Evolutionary conservation across 2,113 vertebrate species (phyloP).

Genomic region (Zosterops borbonicus): DNA sequence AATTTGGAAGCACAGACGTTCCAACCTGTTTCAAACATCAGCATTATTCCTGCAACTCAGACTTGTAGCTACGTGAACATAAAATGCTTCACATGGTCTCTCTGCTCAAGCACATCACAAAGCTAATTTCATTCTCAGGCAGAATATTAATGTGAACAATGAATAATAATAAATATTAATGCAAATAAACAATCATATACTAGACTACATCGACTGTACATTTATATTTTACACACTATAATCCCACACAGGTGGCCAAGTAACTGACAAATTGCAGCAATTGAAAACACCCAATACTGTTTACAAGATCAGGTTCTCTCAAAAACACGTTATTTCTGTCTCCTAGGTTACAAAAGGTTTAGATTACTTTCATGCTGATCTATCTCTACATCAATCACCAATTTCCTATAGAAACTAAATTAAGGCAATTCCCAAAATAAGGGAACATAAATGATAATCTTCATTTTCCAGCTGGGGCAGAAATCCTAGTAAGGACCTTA

Average conservation of each 20-base stretch:
- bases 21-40: neutral
- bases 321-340: neutral
- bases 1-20: neutral
- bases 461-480: neutral
- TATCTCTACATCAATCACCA: neutral
- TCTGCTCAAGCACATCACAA: neutral
- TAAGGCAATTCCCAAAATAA: neutral
- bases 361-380: neutral
- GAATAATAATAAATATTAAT: neutral
- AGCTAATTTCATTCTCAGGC: neutral
- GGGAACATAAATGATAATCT: neutral
- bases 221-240: neutral
- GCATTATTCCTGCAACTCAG: neutral
- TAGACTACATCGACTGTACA: neutral
- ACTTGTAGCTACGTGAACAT: rapidly evolving
- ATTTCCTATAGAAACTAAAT: neutral
- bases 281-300: neutral
- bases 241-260: neutral
- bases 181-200: neutral
- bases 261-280: neutral
- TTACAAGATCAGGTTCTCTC: neutral
- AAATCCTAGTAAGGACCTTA: neutral
- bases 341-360: neutral
- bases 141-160: neutral
- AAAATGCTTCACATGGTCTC: rapidly evolving